phyloP scores from a whole-genome alignment of 1,140 invertebrate genomes.

The Drosophila ananassae region DNA sequence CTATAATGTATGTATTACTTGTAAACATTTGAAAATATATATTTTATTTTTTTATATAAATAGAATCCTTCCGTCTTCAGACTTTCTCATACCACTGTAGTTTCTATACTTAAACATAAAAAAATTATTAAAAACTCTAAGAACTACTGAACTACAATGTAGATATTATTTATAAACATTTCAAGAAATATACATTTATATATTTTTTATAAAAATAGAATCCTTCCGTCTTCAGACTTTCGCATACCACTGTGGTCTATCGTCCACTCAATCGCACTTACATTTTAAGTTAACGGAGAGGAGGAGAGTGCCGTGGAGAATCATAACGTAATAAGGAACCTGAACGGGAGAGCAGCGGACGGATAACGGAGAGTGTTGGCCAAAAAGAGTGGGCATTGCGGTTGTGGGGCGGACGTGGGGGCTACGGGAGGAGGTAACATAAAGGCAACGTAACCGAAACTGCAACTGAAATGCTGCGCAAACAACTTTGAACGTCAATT shows the following conservation, averaged over 20 bases:
- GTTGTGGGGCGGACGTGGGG: background rate
- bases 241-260: constrained; percentile 15
- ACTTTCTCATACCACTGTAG: no score
- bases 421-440: constrained; percentile 7
- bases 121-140: no score
- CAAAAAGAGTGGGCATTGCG: constrained; percentile 2
- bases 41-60: no score
- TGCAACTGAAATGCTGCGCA: constrained; percentile 80
- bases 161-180: no score
- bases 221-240: constrained; percentile 2
- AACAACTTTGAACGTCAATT: constrained; percentile 83
- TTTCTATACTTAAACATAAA: no score
- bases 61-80: no score
- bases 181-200: no score
- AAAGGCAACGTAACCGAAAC: constrained; percentile 68
- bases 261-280: constrained; percentile 31
- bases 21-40: no score
- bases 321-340: constrained; percentile 78
- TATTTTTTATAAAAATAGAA: background rate
- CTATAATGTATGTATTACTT: no score
- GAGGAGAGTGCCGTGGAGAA: constrained; percentile 56
- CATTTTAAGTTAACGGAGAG: constrained; percentile 54
- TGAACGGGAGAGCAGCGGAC: constrained; percentile 37
- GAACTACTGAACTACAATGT: no score
- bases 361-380: constrained; percentile 17